phyloP scores from a whole-genome alignment of 2,888 invertebrate genomes.

The Cordylochernes scorpioides region DNA sequence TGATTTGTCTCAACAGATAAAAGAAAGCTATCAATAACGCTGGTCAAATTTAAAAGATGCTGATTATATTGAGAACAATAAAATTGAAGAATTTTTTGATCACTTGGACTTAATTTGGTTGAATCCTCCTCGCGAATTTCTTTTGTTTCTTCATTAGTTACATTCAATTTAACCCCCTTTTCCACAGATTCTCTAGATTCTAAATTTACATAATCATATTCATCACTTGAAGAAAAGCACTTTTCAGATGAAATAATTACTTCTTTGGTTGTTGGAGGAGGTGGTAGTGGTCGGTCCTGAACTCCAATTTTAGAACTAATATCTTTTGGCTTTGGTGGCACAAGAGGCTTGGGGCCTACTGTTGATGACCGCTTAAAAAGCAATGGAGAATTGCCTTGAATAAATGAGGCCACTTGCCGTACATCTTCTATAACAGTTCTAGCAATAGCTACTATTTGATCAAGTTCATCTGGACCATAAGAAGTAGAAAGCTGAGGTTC shows the following conservation, averaged over 20 bases:
- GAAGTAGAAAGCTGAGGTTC: too few relatives aligned
- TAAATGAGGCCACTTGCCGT: conserved; percentile 60
- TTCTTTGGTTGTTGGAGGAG: conserved; percentile 16
- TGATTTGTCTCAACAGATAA: conserved; percentile 72
- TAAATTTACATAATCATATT: conserved; percentile 69
- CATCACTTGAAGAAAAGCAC: conserved; percentile 21
- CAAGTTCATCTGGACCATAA: conserved; percentile 37
- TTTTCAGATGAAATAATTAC: conserved; percentile 4
- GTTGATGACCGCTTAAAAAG: conserved; percentile 13
- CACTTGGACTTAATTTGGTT: conserved; percentile 32
- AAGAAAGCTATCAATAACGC: conserved; percentile 72
- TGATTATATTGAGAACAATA: conserved; percentile 62
- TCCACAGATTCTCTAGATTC: conserved; percentile 41
- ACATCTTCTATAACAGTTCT: conserved; percentile 66
- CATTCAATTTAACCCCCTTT: conserved; percentile 41
- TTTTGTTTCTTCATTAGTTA: conserved; percentile 33
- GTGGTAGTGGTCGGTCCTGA: conserved; percentile 32
- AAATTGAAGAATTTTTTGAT: conserved; percentile 54
- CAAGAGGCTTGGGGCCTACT: conserved; percentile 9
- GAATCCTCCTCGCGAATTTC: conserved; percentile 39
- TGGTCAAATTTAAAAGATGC: conserved; percentile 46
- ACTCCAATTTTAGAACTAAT: conserved; percentile 19
- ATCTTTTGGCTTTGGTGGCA: conserved; percentile 10
- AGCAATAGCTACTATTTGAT: conserved; percentile 61
- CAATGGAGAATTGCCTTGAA: conserved; percentile 32